phyloP scores from a whole-genome alignment of 2,888 invertebrate genomes.

The Saturnia pavonia region DNA sequence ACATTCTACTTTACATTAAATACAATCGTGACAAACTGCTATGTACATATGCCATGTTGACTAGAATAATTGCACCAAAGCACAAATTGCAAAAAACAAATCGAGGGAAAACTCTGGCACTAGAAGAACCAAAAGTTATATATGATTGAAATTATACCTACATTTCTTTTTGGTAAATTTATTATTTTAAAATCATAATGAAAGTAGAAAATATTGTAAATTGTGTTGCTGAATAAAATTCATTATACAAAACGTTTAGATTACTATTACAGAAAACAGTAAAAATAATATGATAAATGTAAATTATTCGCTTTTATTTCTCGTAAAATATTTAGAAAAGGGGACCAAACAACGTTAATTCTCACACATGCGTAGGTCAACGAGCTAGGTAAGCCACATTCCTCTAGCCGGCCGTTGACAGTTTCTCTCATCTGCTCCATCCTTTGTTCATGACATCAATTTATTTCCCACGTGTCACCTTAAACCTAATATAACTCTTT shows the following conservation, averaged over 20 bases:
- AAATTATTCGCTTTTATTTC: not conserved
- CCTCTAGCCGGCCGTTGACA: not conserved
- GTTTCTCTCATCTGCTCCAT: not conserved
- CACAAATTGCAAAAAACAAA: too few relatives aligned
- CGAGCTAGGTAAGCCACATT: conserved; percentile 8
- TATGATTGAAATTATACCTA: too few relatives aligned
- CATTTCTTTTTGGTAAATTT: too few relatives aligned
- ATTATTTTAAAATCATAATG: too few relatives aligned
- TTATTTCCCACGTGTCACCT: not conserved
- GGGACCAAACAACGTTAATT: not conserved
- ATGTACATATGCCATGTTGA: not conserved
- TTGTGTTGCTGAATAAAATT: not conserved
- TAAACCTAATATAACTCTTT: not conserved
- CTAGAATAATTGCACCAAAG: too few relatives aligned
- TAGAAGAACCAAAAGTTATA: too few relatives aligned
- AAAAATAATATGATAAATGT: not conserved
- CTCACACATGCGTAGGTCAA: not conserved
- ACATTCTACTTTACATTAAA: conserved; percentile 40
- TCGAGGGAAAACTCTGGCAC: too few relatives aligned
- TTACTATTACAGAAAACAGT: not conserved
- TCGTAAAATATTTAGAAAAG: conserved; percentile 9
- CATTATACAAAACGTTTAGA: not conserved
- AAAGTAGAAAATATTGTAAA: too few relatives aligned
- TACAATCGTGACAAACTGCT: not conserved
- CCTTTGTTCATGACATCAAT: not conserved